phyloP scores from a whole-genome alignment of 1,140 invertebrate species.

The Papilio xuthus region DNA sequence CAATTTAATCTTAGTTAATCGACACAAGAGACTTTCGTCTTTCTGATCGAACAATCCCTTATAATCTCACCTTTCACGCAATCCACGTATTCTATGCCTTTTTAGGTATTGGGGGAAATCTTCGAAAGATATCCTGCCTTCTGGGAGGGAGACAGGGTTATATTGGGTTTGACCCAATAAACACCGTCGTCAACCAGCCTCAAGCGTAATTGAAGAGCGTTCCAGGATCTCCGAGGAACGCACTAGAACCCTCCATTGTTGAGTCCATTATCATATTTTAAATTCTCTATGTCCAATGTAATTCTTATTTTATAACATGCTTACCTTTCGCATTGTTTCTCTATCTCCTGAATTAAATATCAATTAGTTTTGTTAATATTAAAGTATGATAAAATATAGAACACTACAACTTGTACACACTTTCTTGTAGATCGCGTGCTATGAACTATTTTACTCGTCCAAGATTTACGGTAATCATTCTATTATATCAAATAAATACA shows the following conservation, averaged over 20 bases:
- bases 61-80: too few species aligned
- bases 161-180: too few species aligned
- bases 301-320: background rate
- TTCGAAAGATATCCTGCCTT: too few species aligned
- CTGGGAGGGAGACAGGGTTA: too few species aligned
- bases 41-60: background rate
- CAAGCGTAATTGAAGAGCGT: too few species aligned
- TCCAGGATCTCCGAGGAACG: too few species aligned
- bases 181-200: too few species aligned
- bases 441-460: slow-evolving; percentile 29
- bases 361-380: background rate
- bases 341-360: background rate
- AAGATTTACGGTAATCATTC: slow-evolving; percentile 37
- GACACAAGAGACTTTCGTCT: background rate
- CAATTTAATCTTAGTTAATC: background rate
- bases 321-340: background rate
- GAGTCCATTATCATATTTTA: too few species aligned
- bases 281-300: background rate
- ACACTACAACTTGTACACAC: slow-evolving; percentile 11
- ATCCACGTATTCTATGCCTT: too few species aligned
- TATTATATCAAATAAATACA: slow-evolving; percentile 37
- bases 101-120: too few species aligned
- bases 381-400: slow-evolving; percentile 18
- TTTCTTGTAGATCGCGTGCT: slow-evolving; percentile 23
- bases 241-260: too few species aligned